Evolutionary conservation across 2,888 invertebrate species (phyloP).

Genomic region (Allophyes oxyacanthae): DNA sequence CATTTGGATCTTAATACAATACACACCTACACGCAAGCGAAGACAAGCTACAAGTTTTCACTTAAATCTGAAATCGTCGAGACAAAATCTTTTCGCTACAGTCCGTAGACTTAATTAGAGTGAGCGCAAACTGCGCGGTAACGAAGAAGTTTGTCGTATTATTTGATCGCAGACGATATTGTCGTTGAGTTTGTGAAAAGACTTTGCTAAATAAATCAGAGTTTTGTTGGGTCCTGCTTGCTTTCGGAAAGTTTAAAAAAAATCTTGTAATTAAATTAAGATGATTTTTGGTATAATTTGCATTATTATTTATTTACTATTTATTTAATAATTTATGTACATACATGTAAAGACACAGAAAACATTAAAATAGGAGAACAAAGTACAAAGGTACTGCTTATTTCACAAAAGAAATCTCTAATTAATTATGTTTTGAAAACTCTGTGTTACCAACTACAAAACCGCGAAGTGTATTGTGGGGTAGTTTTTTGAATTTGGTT

Average conservation of each 20-base stretch:
- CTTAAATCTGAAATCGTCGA: conserved; percentile 77
- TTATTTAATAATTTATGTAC: too few relatives aligned
- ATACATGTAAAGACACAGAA: too few relatives aligned
- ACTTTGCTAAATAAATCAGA: conserved; percentile 40
- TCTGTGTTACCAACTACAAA: too few relatives aligned
- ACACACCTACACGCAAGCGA: conserved; percentile 68
- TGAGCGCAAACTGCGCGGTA: conserved; percentile 43
- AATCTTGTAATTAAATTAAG: conserved; percentile 12
- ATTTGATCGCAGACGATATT: conserved; percentile 42
- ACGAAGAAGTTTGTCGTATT: conserved; percentile 42
- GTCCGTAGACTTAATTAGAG: conserved; percentile 43
- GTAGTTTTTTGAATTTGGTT: too few relatives aligned
- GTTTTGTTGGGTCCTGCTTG: conserved; percentile 18
- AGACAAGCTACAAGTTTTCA: conserved; percentile 79
- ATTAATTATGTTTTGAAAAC: too few relatives aligned
- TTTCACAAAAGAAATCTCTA: too few relatives aligned
- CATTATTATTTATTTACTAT: too few relatives aligned
- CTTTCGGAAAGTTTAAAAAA: conserved; percentile 19
- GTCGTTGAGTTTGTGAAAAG: conserved; percentile 36
- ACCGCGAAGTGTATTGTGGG: too few relatives aligned
- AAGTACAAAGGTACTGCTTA: too few relatives aligned
- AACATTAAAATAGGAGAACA: too few relatives aligned
- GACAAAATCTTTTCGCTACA: conserved; percentile 69
- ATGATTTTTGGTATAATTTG: background rate
- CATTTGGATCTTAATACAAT: conserved; percentile 68